phyloP scores from a whole-genome alignment of 2,888 invertebrate genomes.

The Caradrina clavipalpis region DNA sequence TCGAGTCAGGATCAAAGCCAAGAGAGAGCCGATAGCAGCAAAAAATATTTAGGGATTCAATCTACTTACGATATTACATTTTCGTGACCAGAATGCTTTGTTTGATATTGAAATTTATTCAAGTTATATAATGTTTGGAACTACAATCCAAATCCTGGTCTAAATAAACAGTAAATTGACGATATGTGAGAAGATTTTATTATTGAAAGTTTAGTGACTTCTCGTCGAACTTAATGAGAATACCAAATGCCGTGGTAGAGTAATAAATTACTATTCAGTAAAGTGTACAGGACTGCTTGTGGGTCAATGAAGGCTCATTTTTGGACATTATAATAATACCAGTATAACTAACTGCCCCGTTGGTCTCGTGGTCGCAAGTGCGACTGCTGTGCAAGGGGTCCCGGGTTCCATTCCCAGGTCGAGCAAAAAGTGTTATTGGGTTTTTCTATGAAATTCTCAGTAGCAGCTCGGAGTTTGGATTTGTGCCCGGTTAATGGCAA shows the following conservation, averaged over 20 bases:
- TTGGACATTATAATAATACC: too few relatives aligned
- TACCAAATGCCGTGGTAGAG: background rate
- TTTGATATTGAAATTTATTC: slow-evolving; percentile 79
- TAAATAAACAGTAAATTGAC: slow-evolving; percentile 71
- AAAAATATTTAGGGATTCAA: slow-evolving; percentile 82
- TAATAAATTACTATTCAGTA: background rate
- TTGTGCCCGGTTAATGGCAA: too few relatives aligned
- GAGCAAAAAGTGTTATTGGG: too few relatives aligned
- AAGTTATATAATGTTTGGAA: slow-evolving; percentile 68
- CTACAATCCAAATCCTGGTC: slow-evolving; percentile 62
- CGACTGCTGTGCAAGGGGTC: too few relatives aligned
- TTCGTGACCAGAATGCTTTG: slow-evolving; percentile 79
- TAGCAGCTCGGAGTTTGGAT: too few relatives aligned
- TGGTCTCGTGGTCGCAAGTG: too few relatives aligned
- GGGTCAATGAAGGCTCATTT: too few relatives aligned
- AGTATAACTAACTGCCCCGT: too few relatives aligned
- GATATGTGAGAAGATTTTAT: slow-evolving; percentile 59
- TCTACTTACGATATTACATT: slow-evolving; percentile 82
- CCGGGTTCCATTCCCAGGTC: too few relatives aligned
- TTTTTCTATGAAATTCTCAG: too few relatives aligned
- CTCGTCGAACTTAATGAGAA: background rate
- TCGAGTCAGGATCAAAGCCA: slow-evolving; percentile 76
- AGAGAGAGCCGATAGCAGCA: slow-evolving; percentile 77
- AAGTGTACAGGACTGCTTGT: too few relatives aligned
- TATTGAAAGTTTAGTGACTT: slow-evolving; percentile 14